Evolutionary conservation across 2,113 vertebrate genomes (phyloP).

Genomic region (Natator depressus): DNA sequence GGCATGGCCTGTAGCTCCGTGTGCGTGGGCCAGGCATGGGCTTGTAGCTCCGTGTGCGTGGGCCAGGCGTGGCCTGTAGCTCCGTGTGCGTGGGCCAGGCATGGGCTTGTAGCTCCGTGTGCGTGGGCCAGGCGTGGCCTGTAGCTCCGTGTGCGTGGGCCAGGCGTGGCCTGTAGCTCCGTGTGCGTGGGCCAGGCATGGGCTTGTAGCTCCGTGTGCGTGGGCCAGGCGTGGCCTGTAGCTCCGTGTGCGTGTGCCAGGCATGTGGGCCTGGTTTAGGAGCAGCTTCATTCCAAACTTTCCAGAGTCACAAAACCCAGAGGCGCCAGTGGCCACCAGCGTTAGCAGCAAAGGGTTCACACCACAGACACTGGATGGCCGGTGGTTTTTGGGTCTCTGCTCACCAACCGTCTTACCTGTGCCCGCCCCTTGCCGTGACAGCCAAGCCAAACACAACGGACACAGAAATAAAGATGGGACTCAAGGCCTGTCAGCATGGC

Average conservation of each 20-base stretch:
- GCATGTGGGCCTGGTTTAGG: neutral
- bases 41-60: no score
- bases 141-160: no score
- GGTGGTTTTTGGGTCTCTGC: neutral
- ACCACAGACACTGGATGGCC: neutral
- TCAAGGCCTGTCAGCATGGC: neutral
- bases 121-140: no score
- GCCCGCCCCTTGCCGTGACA: neutral
- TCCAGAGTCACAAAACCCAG: neutral
- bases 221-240: neutral
- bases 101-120: rapidly evolving
- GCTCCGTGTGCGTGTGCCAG: neutral
- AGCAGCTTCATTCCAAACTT: neutral
- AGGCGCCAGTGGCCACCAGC: neutral
- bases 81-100: no score
- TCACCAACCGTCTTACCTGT: neutral
- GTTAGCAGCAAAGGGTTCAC: neutral
- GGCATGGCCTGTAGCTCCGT: no score
- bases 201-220: rapidly evolving
- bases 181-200: no score
- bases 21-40: no score
- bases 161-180: rapidly evolving
- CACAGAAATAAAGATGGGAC: neutral
- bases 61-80: no score
- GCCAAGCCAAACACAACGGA: neutral